Base-by-base conservation (phyloP, 2,113 vertebrate species). In the Alligator sinensis region DNA sequence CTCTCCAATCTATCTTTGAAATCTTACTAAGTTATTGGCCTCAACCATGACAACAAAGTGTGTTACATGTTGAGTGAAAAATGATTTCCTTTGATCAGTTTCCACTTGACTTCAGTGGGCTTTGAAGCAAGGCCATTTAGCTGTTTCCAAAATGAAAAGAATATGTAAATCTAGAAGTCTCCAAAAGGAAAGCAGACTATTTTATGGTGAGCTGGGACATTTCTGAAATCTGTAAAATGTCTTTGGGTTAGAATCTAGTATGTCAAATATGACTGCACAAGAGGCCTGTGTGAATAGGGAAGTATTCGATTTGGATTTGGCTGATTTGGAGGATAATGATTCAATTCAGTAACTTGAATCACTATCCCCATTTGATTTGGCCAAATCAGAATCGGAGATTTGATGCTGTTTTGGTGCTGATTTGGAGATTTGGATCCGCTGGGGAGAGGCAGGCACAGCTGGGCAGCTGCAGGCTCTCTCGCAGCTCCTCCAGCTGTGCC, bases 241-340 rank as follows among this genome's bases (percentile, higher is more conserved):
- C 10, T 38, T n/a, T 11, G 72, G 27, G 55, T 11, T 61, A 61
- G 60, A 77, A 1, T 8, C 63, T 1, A 64, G 12, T 34, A 60
- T 18, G 80, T 59, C 11, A 55, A 72, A 15, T 60, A 34, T 81
- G 34, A 30, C 8, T 0, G 0, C 24, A 62, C 15, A 94, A 34
- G 14, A 28, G 11, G 85, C 5, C 18, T 81, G 6, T 5, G 47
- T 47, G 47, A 47, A 47, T 47, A 47, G 47, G 47, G 47, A 47
- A 47, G 47, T 47, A 47, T 47, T 47, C 47, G 47, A 47, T 47
- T 47, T 47, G 47, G 47, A 47, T 47, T 47, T 47, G 47, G 47
- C 47, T 9, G 3, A 47, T 47, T 47, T 9, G 47, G 47, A 47
- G 7, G 47, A 47, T 9, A 47, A 9, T 47, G 8, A 47, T 47